phyloP scores from a whole-genome alignment of 2,113 vertebrate genomes.

The Tichodroma muraria region DNA sequence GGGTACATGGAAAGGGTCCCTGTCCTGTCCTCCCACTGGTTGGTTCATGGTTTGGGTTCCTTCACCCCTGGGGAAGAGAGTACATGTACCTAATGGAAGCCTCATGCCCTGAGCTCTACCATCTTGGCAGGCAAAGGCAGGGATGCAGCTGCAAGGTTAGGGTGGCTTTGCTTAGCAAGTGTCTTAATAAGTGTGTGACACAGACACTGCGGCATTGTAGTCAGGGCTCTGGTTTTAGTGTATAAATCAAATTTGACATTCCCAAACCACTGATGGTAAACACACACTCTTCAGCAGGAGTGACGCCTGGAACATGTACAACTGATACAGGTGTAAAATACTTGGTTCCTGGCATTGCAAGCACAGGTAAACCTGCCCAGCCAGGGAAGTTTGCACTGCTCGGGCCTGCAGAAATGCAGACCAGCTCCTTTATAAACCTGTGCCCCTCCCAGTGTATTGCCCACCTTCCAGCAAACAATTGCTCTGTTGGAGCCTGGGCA shows the following conservation, averaged over 20 bases:
- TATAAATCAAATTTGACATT: neutral
- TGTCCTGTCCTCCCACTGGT: neutral
- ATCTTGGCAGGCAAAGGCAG: rapidly evolving
- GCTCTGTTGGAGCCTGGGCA: no score
- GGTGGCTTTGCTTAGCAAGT: neutral
- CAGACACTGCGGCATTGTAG: rapidly evolving
- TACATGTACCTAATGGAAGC: rapidly evolving
- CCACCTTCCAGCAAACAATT: neutral
- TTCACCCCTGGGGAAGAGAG: no score
- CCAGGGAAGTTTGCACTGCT: neutral
- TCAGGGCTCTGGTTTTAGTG: neutral
- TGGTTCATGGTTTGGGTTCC: neutral
- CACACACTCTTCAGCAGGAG: rapidly evolving
- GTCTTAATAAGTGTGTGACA: neutral
- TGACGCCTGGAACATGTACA: rapidly evolving
- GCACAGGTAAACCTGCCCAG: neutral
- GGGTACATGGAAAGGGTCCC: no score
- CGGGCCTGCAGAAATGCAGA: neutral
- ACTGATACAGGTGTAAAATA: neutral
- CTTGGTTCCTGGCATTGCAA: neutral
- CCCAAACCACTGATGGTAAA: neutral
- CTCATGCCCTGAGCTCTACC: neutral
- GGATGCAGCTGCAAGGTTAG: neutral
- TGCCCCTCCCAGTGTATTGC: neutral
- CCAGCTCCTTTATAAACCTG: neutral